Evolutionary conservation across 2,888 invertebrate species (phyloP), one percentile per base, ranked within the genome.

Genomic region (Polymixis flavicincta): DNA sequence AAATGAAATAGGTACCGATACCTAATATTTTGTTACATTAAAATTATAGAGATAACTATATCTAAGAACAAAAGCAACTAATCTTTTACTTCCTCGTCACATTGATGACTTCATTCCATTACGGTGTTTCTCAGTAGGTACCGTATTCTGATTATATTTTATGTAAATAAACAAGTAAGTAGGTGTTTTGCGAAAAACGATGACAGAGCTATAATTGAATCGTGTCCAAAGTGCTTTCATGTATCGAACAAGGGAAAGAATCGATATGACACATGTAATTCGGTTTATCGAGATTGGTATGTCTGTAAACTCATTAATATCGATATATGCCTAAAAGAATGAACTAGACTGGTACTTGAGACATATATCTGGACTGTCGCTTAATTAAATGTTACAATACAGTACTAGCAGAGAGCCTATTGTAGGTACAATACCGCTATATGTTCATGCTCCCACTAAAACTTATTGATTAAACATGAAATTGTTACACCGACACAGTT

Each of bases 401-500:
- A 63, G 17, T 28, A 64, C 17, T 11, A 59, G 4, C 28, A 57
- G 57, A 42, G n/a, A 17, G 8, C 17, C 9, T 69, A 55, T 19
- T 61, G 48, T 13, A 45, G 50, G 48, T 69, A 69, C 13, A 45
- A 71, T 60, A 60, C 52, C 45, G 42, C 42, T 50, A 13, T 19
- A 17, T 25, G 13, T 59, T 45, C 45, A 45, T 50, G 22, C n/a
- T 64, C 13, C 65, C 13, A 57, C 65, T 73, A 32, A 57, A 75
- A 72, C 54, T 71, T 83, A 83, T 83, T 78, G 84, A 83, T 84
- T 83, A 70, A 84, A 83, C 71, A 60, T 61, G 55, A 68, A 83
- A 83, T 63, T 74, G 52, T 45, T 80, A 59, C 55, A 65, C 28
- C 73, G 11, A 22, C 59, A 67, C 32, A 28, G 32, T 66, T 9